Evolutionary conservation across 2,113 vertebrate species (phyloP), one percentile per base, ranked within the genome.

Genomic region (Axis porcinus): DNA sequence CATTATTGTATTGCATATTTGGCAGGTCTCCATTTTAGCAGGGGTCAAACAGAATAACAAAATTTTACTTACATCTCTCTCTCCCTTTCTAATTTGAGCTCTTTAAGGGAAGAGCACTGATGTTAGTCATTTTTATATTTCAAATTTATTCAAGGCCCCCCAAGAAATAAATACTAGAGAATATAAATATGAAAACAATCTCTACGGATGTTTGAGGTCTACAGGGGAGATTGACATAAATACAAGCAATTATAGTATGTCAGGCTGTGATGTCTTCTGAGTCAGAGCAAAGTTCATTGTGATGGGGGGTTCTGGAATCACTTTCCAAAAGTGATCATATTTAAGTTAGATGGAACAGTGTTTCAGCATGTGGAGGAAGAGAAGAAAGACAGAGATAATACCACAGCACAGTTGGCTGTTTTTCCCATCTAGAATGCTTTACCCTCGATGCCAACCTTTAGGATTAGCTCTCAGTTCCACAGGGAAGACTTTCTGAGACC

Each of bases 1-100:
- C 50, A 43, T 83, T 90, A 82, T 82, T 85, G 33, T 11, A 8
- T 55, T 83, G 67, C 27, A 60, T 76, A 62, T 79, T 87, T 97
- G 16, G 28, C 36, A 78, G 91, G 57, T 5, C 30, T 54, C 23
- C 36, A 4, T 45, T 30, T 21, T 15, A 74, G 23, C 58, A 54
- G 47, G 14, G 21, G 50, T 62, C 86, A 93, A 86, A 25, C 28
- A 93, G 47, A 93, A 40, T 76, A 85, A 76, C 7, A 70, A 79
- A 85, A 16, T 27, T 45, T 74, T 62, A 33, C 36, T 92, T 87
- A 8, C 50, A 5, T 21, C 60, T 94, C n/a, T 64, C n/a, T 2
- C 7, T 64, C 33, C 1, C 30, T 57, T 95, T 95, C 4, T 81
- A 78, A 81, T 55, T 54, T 50, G 6, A 74, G 12, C 47, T 94